Base-by-base conservation (phyloP, 2,113 vertebrate genomes). In the Sander lucioperca region DNA sequence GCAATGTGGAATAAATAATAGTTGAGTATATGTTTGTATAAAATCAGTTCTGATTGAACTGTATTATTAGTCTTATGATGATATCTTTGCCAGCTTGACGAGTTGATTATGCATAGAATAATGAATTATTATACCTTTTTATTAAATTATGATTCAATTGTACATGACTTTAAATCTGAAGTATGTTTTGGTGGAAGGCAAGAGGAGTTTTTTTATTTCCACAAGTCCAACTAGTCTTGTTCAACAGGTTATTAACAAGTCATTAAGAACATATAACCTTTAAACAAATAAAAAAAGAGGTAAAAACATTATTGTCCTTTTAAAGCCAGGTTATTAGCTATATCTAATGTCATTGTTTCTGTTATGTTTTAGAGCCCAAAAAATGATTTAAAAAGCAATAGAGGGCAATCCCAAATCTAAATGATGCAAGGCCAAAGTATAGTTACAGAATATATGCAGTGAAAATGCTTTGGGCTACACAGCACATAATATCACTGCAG, bases 401-500 rank as follows among this genome's bases (percentile, higher is more conserved):
- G 14, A 33, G 27, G 36, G 45, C 23, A 63, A n/a, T 66, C 21
- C 25, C 58, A 63, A 58, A 63, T 69, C 4, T 59, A 77, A 84
- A 83, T 79, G 74, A 68, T 74, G 62, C 70, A 88, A 67, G 15
- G 74, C 58, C 43, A 72, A 72, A 58, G 7, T 61, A 79, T 18
- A 77, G 43, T 83, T 78, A 50, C 66, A 67, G 74, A 78, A 72
- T 45, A 70, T 45, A 81, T 53, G 45, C 39, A 54, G 65, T 56
- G 5, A 70, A 83, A 81, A 56, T 61, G 64, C 70, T 80, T 33
- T 3, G 66, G 73, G 79, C 76, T 27, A 77, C 68, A 85, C 74
- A 89, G 71, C 76, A 84, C 43, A 21, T 69, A 69, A 78, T 74
- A 75, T 77, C 59, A 79, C 27, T 70, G 21, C 74, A 75, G 45